phyloP scores from a whole-genome alignment of 2,113 vertebrate species.

The Lepus timidus region DNA sequence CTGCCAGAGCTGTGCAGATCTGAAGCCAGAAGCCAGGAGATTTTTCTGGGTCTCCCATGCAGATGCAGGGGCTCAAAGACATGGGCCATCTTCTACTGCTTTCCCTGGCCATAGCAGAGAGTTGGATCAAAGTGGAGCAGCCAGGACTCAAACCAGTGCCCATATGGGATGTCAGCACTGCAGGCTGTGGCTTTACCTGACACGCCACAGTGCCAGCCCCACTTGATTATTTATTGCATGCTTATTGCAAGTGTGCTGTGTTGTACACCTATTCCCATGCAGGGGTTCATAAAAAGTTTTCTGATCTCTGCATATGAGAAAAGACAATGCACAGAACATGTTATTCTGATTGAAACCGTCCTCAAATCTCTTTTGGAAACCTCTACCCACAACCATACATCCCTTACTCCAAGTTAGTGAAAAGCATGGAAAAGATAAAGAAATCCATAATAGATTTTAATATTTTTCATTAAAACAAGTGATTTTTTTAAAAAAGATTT shows the following conservation, averaged over 20 bases:
- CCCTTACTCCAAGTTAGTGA: slow-evolving; percentile 43
- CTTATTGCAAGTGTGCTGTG: background rate
- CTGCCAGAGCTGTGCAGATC: too few relatives aligned
- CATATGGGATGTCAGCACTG: too few relatives aligned
- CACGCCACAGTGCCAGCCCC: too few relatives aligned
- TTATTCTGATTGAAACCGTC: slow-evolving; percentile 2
- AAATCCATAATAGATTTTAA: slow-evolving; percentile 41
- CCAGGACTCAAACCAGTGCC: too few relatives aligned
- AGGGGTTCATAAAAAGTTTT: background rate
- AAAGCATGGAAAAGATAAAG: slow-evolving; percentile 67
- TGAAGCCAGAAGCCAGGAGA: too few relatives aligned
- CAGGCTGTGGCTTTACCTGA: too few relatives aligned
- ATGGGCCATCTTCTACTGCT: too few relatives aligned
- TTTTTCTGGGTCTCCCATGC: too few relatives aligned
- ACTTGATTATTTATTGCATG: background rate
- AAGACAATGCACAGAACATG: background rate
- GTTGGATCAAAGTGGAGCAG: too few relatives aligned
- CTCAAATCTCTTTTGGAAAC: background rate
- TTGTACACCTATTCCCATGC: background rate
- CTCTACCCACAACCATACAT: background rate
- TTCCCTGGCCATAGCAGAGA: too few relatives aligned
- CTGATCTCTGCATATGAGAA: background rate
- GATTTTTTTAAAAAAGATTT: too few relatives aligned
- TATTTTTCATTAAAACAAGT: slow-evolving; percentile 70
- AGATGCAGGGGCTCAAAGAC: too few relatives aligned